Conservation (phyloP, 2,113 vertebrate species). For the cattle (Bos taurus) region ARS-UCD2.0 NC_037330.1:66700001-66700500, state of each 20-base stretch:
- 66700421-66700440: not conserved
- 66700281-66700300: not conserved
- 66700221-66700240: conserved; percentile 25
- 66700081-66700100: not conserved
- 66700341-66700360: not conserved
- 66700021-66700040: not conserved
- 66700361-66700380: not conserved
- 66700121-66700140: not conserved
- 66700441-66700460: not conserved
- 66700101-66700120: not conserved
- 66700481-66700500: not conserved
- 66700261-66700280: not conserved
- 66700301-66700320: not conserved
- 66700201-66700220: not conserved
- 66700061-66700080: not conserved
- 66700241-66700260: not conserved
- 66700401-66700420: not conserved
- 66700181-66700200: not conserved
- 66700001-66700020: not conserved
- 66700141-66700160: conserved; percentile 10
- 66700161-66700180: not conserved
- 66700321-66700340: not conserved
- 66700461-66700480: not conserved
- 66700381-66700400: not conserved
- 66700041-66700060: not conserved